Conservation (phyloP, 2,113 vertebrate genomes). For the Myrmecobius fasciatus region DNA sequence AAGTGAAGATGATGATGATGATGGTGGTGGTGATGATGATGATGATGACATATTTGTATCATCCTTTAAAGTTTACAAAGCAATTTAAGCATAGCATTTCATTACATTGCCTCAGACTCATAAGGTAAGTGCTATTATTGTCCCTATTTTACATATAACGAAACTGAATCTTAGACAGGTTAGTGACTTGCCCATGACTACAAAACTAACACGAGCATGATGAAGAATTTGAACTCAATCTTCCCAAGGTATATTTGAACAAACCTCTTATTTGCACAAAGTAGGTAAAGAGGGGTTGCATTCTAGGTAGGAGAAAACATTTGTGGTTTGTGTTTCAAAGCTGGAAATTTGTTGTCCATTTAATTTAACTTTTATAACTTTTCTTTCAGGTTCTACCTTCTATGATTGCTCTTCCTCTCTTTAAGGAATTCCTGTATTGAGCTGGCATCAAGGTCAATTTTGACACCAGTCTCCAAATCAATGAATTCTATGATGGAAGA, state of each 20-base stretch:
- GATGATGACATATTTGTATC: neutral
- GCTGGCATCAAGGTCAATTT: neutral
- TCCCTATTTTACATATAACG: neutral
- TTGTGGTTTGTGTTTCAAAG: neutral
- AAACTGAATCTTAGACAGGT: neutral
- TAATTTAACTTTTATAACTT: no score
- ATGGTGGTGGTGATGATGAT: neutral
- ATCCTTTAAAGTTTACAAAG: neutral
- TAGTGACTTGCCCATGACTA: neutral
- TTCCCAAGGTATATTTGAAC: neutral
- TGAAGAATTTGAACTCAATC: neutral
- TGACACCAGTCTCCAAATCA: neutral
- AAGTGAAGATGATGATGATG: neutral
- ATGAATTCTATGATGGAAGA: neutral
- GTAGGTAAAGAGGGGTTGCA: neutral
- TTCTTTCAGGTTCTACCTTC: neutral
- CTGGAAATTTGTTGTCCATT: neutral
- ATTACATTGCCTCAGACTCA: neutral
- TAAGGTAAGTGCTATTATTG: neutral
- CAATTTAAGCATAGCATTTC: neutral
- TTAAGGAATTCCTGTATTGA: neutral
- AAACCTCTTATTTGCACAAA: neutral
- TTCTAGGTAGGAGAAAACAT: neutral
- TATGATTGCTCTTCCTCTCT: neutral
- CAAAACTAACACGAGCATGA: neutral